Conservation (phyloP, 2,797 vertebrate species). For the Leptodactylus fallax region DNA sequence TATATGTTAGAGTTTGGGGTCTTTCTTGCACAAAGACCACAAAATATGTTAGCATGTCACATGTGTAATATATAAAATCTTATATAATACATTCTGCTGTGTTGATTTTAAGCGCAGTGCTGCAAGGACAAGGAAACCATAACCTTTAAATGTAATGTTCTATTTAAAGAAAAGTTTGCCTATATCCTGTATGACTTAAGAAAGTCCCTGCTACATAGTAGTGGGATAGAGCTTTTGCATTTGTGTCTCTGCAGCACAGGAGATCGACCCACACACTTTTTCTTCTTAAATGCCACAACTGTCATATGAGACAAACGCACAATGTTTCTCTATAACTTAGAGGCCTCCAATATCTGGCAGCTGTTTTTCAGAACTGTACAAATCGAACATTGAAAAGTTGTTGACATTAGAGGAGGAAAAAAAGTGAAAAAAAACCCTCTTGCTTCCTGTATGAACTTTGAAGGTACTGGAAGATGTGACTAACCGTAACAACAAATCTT, state of each 20-base stretch:
- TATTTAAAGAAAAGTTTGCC: constrained; percentile 24
- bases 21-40: too few species aligned
- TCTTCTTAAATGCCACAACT: constrained; percentile 62
- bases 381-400: constrained; percentile 69
- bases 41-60: too few species aligned
- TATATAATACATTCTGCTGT: too few species aligned
- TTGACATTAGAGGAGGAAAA: constrained; percentile 84
- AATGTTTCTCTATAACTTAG: not conserved
- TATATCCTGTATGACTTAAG: constrained; percentile 71
- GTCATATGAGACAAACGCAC: not conserved
- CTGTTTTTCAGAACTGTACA: constrained; percentile 55
- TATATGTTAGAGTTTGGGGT: too few species aligned
- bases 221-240: constrained; percentile 62
- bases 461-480: constrained; percentile 88
- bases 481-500: constrained; percentile 84
- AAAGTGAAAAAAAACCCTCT: constrained; percentile 68
- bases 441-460: constrained; percentile 91
- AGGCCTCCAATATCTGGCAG: constrained; percentile 26
- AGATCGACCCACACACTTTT: constrained; percentile 66
- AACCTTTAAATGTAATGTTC: constrained; percentile 49
- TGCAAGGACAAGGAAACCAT: not conserved
- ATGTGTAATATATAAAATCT: too few species aligned
- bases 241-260: constrained; percentile 70
- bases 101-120: not conserved
- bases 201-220: constrained; percentile 13